These are phyloP conservation scores for Melangyna quadrimaculata DNA, from an alignment of 2,888 invertebrate species.

Conservation along the genomic window DNA sequence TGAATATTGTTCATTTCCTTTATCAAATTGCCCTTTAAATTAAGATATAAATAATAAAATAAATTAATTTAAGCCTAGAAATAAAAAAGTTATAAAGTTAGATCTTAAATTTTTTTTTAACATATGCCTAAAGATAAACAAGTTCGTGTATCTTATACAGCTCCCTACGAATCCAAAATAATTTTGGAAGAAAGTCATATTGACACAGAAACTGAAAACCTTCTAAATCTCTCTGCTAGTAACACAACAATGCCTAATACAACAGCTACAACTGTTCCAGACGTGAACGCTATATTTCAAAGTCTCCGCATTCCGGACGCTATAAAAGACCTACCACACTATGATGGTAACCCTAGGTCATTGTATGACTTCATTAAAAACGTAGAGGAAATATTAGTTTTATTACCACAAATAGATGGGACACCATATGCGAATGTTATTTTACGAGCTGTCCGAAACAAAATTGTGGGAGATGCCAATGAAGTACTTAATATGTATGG, in stretches of 20 bases:
- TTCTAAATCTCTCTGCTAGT: not conserved
- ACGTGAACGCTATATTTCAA: not conserved
- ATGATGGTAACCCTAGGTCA: slow-evolving; percentile 23
- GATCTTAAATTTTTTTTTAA: not conserved
- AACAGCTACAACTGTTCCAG: not conserved
- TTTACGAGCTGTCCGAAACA: slow-evolving; percentile 16
- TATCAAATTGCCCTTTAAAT: no score
- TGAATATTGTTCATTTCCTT: no score
- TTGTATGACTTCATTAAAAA: slow-evolving; percentile 26
- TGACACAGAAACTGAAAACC: not conserved
- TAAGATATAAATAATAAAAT: no score
- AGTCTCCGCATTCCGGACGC: slow-evolving; percentile 20
- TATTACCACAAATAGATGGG: slow-evolving; percentile 15
- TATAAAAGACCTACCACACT: slow-evolving; percentile 23
- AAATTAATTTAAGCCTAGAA: not conserved
- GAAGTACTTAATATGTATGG: slow-evolving; percentile 35
- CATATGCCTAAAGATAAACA: not conserved
- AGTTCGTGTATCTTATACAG: not conserved
- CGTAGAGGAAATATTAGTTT: slow-evolving; percentile 28
- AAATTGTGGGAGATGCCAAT: no score
- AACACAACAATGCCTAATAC: not conserved
- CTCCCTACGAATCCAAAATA: not conserved
- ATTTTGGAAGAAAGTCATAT: not conserved
- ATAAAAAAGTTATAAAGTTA: not conserved
- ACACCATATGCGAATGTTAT: slow-evolving; percentile 12